These are phyloP conservation scores for Otocyon megalotis DNA, from an alignment of 2,113 vertebrate species.

Conservation along the genomic window DNA sequence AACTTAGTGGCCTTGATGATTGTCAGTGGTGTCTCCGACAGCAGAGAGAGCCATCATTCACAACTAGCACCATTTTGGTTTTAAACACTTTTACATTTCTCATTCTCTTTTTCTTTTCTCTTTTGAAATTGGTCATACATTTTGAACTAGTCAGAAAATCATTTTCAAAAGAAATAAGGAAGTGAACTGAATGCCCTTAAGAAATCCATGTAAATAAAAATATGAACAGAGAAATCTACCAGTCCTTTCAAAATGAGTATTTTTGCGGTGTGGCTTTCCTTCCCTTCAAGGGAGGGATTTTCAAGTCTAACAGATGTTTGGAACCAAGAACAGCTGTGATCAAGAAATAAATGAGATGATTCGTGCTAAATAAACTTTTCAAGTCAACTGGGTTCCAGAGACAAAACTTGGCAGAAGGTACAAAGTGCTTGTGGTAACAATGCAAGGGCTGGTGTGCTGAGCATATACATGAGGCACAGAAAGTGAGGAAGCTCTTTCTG, in stretches of 20 bases:
- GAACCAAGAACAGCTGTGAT: not conserved
- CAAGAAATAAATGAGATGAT: conserved; percentile 26
- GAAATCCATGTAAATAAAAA: conserved; percentile 22
- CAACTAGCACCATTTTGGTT: not conserved
- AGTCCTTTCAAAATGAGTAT: not conserved
- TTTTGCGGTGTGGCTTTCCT: conserved; percentile 9
- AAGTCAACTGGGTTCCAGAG: not conserved
- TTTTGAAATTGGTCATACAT: not conserved
- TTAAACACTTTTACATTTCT: not conserved
- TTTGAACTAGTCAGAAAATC: conserved; percentile 42
- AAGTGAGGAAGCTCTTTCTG: not conserved
- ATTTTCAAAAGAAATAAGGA: conserved; percentile 13
- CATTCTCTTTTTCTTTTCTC: not conserved
- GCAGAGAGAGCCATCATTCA: not conserved
- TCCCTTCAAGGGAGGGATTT: not conserved
- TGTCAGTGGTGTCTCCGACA: not conserved
- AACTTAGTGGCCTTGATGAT: not conserved
- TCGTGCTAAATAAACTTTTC: conserved; percentile 10
- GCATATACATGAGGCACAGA: accelerated
- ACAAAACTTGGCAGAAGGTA: not conserved
- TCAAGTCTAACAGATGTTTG: conserved; percentile 41
- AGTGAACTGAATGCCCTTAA: not conserved
- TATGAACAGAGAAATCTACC: not conserved
- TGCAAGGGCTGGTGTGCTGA: not conserved
- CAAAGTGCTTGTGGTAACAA: not conserved